Percentiles rank a stretch among this genome's conserved stretches.
Evolutionary conservation across 1,140 invertebrate genomes (phyloP).

Genomic region (Drosophila lini): DNA sequence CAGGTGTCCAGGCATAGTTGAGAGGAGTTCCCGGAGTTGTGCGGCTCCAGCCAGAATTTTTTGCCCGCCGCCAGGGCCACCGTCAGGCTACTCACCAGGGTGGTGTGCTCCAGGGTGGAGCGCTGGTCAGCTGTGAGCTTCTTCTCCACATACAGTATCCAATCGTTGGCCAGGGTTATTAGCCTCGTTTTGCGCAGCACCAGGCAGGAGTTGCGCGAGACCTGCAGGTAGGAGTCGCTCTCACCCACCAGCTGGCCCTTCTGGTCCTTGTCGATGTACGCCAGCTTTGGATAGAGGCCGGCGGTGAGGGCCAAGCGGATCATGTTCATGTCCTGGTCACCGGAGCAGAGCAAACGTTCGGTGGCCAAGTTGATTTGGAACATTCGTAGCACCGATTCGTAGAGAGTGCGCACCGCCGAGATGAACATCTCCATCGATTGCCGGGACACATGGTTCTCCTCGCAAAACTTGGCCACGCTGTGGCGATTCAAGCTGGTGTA

Average conservation of each 20-base stretch:
- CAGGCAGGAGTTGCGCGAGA: slow-evolving; percentile 49
- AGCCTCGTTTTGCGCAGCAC: not conserved
- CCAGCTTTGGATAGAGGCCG: slow-evolving; percentile 95
- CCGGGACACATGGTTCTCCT: slow-evolving; percentile 42
- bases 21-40: not conserved
- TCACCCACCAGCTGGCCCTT: slow-evolving; percentile 33
- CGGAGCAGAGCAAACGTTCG: not conserved
- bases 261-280: slow-evolving; percentile 69
- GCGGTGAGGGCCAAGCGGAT: slow-evolving; percentile 94
- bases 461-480: slow-evolving; percentile 34
- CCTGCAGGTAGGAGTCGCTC: slow-evolving; percentile 28
- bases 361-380: slow-evolving; percentile 8
- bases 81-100: slow-evolving; percentile 41
- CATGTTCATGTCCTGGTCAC: slow-evolving; percentile 91
- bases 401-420: slow-evolving; percentile 54
- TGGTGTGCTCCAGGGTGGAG: slow-evolving; percentile 41
- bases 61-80: slow-evolving; percentile 48
- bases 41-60: not conserved
- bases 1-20: slow-evolving; percentile 38
- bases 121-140: not conserved
- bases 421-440: slow-evolving; percentile 69
- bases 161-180: slow-evolving; percentile 5
- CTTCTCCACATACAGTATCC: slow-evolving; percentile 58
- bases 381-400: slow-evolving; percentile 41
- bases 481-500: slow-evolving; percentile 12